phyloP scores from a whole-genome alignment of 2,797 vertebrate species.

The Phalloptychus januarius region DNA sequence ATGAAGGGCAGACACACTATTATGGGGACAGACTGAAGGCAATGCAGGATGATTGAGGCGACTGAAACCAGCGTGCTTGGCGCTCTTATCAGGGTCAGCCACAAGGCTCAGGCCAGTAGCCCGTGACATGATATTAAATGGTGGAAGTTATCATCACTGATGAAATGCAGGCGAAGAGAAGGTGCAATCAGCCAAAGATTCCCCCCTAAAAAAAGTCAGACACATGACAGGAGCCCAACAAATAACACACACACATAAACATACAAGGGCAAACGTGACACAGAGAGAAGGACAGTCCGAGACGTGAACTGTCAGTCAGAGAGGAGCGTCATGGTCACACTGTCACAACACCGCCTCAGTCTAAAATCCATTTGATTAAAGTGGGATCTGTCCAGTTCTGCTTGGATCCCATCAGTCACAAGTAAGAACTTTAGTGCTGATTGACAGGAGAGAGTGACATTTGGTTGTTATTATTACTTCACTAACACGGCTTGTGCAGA shows the following conservation, averaged over 20 bases:
- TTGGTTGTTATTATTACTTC: constrained; percentile 45
- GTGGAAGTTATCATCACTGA: constrained; percentile 62
- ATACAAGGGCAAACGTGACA: constrained; percentile 32
- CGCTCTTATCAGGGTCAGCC: constrained; percentile 74
- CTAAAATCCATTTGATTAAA: constrained; percentile 70
- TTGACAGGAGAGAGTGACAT: constrained; percentile 51
- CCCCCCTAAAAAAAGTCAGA: constrained; percentile 24
- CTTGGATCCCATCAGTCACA: constrained; percentile 56
- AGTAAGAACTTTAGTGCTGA: constrained; percentile 42
- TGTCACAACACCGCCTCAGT: constrained; percentile 40
- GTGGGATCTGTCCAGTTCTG: constrained; percentile 67
- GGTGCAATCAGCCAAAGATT: constrained; percentile 53
- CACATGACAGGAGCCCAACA: constrained; percentile 41
- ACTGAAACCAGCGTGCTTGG: constrained; percentile 41
- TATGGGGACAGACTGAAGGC: constrained; percentile 48
- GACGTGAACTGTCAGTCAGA: constrained; percentile 55
- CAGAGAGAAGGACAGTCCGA: constrained; percentile 34
- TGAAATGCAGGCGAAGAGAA: constrained; percentile 49
- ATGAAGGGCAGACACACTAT: constrained; percentile 51
- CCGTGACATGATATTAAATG: constrained; percentile 65
- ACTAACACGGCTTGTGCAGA: constrained; percentile 37
- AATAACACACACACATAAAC: constrained; percentile 21
- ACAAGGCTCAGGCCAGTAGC: constrained; percentile 59
- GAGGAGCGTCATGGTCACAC: constrained; percentile 38
- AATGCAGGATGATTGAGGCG: constrained; percentile 59